Conservation (phyloP, 2,113 vertebrate species). For the Anolis sagrei region DNA sequence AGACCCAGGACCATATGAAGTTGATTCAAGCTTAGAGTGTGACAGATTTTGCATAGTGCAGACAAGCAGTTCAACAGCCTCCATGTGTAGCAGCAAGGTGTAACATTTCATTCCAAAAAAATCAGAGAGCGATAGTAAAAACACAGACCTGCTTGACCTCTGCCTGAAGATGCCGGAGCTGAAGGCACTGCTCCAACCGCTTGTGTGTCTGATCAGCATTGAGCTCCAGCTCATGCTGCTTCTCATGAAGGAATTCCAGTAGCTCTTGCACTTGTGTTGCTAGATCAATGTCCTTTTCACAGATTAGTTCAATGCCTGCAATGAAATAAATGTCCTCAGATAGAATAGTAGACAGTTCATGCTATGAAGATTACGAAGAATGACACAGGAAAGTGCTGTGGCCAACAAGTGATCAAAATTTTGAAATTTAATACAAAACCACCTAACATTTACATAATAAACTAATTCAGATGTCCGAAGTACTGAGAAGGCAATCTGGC, state of each 20-base stretch:
- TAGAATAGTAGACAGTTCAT: not conserved
- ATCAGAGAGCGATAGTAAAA: slow-evolving; percentile 7
- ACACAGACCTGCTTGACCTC: slow-evolving; percentile 95
- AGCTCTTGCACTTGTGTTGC: slow-evolving; percentile 98
- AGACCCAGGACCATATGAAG: slow-evolving; percentile 22
- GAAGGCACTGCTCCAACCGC: slow-evolving; percentile 91
- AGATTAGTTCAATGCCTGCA: slow-evolving; percentile 94
- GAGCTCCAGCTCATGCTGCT: slow-evolving; percentile 93
- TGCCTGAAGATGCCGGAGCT: slow-evolving; percentile 94
- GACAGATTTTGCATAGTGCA: not conserved
- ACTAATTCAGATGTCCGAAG: not conserved
- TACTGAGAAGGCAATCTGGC: not conserved
- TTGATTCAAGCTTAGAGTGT: not conserved
- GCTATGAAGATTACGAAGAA: not conserved
- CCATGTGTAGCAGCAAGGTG: not conserved
- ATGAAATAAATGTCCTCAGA: slow-evolving; percentile 43
- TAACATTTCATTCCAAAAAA: not conserved
- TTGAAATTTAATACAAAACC: not conserved
- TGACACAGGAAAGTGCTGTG: not conserved
- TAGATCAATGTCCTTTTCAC: slow-evolving; percentile 96
- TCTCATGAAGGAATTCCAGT: slow-evolving; percentile 97
- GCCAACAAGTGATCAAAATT: not conserved
- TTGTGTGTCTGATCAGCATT: slow-evolving; percentile 94
- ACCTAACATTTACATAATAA: not conserved
- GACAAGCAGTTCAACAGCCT: not conserved